phyloP scores from a whole-genome alignment of 2,888 invertebrate species.

The Scaptomyza reducta region DNA sequence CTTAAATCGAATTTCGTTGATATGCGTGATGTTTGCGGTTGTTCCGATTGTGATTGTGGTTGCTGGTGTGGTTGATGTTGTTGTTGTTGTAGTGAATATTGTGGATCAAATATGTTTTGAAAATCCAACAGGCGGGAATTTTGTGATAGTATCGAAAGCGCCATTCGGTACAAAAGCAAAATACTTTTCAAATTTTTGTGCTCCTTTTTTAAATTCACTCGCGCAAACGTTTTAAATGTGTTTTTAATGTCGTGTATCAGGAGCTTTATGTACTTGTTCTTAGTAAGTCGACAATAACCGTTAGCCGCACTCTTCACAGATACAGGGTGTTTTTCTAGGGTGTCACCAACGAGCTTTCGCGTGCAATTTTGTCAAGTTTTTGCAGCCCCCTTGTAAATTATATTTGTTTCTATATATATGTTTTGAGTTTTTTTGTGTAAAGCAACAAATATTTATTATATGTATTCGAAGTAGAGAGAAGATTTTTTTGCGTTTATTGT shows the following conservation, averaged over 20 bases:
- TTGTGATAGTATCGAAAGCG: constrained; percentile 83
- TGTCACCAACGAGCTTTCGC: constrained; percentile 55
- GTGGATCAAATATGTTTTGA: constrained; percentile 83
- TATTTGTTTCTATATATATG: constrained; percentile 11
- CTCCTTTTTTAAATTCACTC: background rate
- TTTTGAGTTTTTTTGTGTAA: background rate
- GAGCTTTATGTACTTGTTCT: background rate
- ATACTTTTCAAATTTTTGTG: constrained; percentile 28
- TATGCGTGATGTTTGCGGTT: constrained; percentile 51
- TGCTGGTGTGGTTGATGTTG: constrained; percentile 42
- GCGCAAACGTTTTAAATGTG: background rate
- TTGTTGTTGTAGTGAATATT: constrained; percentile 66
- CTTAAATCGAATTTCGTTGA: constrained; percentile 69
- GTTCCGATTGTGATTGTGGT: constrained; percentile 42
- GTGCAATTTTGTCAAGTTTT: constrained; percentile 65
- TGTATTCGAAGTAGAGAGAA: constrained; percentile 61
- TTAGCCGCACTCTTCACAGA: constrained; percentile 39
- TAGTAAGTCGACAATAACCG: constrained; percentile 38
- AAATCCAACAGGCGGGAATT: constrained; percentile 82
- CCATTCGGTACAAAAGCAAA: constrained; percentile 81
- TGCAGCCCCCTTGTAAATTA: constrained; percentile 38
- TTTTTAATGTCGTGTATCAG: background rate
- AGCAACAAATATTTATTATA: constrained; percentile 29
- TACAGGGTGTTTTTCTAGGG: constrained; percentile 47
- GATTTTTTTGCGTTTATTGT: constrained; percentile 38